Conservation (phyloP, 2,113 vertebrate species). For the Cichladusa arquata region DNA sequence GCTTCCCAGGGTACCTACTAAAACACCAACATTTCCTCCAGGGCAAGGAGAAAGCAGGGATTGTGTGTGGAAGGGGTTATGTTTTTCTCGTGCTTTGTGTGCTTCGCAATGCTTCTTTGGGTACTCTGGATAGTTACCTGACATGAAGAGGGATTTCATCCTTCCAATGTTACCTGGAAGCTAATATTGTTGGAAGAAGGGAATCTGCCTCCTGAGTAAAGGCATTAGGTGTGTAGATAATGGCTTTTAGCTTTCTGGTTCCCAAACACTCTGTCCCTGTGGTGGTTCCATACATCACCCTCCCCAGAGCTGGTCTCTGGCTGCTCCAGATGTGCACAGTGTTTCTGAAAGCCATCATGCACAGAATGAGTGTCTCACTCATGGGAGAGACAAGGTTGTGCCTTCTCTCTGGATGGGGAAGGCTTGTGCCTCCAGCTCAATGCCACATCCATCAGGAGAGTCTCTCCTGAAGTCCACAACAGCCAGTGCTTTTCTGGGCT, state of each 20-base stretch:
- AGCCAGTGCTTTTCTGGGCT: background rate
- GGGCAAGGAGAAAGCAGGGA: background rate
- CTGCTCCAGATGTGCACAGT: background rate
- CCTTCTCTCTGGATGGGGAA: background rate
- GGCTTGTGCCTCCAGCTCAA: background rate
- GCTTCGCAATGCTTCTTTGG: background rate
- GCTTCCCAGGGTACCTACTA: background rate
- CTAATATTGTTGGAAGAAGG: background rate
- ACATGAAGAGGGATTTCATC: background rate
- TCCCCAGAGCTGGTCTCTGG: background rate
- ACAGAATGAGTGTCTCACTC: background rate
- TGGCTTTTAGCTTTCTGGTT: slow-evolving; percentile 16
- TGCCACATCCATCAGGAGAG: background rate
- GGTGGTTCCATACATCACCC: background rate
- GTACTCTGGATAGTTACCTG: background rate
- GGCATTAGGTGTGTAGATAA: background rate
- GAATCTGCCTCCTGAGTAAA: background rate
- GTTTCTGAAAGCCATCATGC: background rate
- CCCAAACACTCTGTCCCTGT: background rate
- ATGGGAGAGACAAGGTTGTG: rapidly evolving
- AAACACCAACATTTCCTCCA: background rate
- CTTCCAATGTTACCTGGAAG: background rate
- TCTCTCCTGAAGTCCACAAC: background rate
- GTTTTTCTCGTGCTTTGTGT: background rate
- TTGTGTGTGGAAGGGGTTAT: background rate